A percentile compares a stretch with the other conserved stretches of the same genome.
Conservation (phyloP, 1,140 invertebrate genomes). For the Drosophila pallidifrons region DNA sequence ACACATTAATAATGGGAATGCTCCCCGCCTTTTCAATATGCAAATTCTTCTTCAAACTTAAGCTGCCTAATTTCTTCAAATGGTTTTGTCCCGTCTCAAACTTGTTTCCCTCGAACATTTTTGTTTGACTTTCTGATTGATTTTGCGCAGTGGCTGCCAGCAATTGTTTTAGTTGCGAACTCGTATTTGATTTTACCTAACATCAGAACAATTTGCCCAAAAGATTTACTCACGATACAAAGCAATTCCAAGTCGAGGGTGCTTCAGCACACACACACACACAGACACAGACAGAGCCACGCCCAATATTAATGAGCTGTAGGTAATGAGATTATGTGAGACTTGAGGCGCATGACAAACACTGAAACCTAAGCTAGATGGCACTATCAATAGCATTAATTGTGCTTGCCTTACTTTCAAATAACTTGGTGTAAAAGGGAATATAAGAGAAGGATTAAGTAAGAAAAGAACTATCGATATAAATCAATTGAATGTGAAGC, state of each 20-base stretch:
- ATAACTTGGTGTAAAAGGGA: background rate
- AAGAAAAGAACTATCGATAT: no score
- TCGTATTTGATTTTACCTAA: conserved; percentile 17
- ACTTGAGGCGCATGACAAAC: background rate
- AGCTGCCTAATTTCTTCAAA: conserved; percentile 44
- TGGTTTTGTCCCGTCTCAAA: conserved; percentile 21
- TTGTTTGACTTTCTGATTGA: conserved; percentile 76
- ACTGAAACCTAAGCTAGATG: background rate
- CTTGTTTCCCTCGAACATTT: conserved; percentile 8
- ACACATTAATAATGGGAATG: conserved; percentile 40
- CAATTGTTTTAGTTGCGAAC: conserved; percentile 31
- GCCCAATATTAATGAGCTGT: conserved; percentile 1
- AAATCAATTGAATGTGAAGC: no score
- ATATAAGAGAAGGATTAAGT: no score
- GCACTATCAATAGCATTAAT: background rate
- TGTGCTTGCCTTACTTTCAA: background rate
- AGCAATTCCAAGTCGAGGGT: background rate
- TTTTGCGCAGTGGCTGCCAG: conserved; percentile 25
- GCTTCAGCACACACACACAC: background rate
- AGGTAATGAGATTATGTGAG: conserved; percentile 7
- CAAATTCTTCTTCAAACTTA: conserved; percentile 50
- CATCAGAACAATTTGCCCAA: conserved; percentile 9
- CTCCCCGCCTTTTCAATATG: conserved; percentile 39
- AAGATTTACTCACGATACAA: conserved; percentile 16
- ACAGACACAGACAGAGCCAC: background rate